Base-by-base conservation (phyloP, 2,888 invertebrate genomes). In the Eristalis intricaria region DNA sequence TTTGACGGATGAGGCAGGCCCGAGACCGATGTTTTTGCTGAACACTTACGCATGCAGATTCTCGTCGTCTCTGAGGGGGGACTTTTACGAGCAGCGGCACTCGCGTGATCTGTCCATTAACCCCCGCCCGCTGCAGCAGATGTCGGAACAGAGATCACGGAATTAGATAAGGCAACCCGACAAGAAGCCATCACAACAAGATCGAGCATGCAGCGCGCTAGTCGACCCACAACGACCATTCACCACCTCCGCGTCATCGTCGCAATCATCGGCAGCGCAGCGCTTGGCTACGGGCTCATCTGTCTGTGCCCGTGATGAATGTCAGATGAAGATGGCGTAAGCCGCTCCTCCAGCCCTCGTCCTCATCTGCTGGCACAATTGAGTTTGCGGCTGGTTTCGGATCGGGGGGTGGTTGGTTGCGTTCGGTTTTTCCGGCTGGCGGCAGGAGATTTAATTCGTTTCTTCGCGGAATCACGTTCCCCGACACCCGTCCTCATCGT, bases 181-280 rank as follows among this genome's bases (percentile, higher is more conserved):
- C 80, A 71, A 58, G 81, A 76, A 84, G 71, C 82, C 74, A 70
- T 82, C 74, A 81, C 81, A 81, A 85, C 64, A 77, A 64, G 73
- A 64, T 66, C 60, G 65, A 65, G 73, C 43, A 66, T 66, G 66
- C 63, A 78, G 64, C 50, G 29, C 15, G 29, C 15, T 29, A 29
- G n/a, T 13, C 65, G 26, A 32, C 13, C 22, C 29, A 29, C 56
- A 11, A 61, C 64, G 10, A 50, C 58, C 56, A 13, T 35, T 60
- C 71, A 71, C 60, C 70, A 73, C 23, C 66, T 60, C 65, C 65
- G 26, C 71, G 19, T 77, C 68, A 32, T 63, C 61, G 8, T 66
- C 32, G 15, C 58, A 43, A 60, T 65, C 65, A 58, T 71, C 65
- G 60, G 65, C 61, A 3, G 8, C 5, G 13, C 65, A 4, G 2